Evolutionary conservation across 2,113 vertebrate species (phyloP).

Genomic region (Poecilia latipinna): DNA sequence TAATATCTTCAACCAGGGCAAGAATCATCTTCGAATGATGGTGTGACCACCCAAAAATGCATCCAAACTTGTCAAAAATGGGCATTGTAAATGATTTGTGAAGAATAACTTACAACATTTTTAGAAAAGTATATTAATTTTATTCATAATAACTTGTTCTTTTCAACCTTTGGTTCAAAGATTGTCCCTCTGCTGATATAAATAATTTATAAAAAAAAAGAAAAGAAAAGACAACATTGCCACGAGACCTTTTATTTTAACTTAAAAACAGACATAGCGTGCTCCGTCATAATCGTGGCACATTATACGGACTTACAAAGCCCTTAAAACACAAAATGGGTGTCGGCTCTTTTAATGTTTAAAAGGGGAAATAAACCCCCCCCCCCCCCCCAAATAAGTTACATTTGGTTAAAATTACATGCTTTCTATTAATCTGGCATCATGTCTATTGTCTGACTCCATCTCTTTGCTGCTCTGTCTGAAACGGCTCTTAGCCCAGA

Average conservation of each 20-base stretch:
- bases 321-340: neutral
- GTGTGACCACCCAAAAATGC: too few relatives aligned
- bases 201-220: neutral
- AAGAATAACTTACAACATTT: neutral
- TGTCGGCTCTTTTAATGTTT: neutral
- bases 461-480: constrained; percentile 17
- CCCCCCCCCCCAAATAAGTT: constrained; percentile 1
- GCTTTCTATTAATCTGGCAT: constrained; percentile 9
- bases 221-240: neutral
- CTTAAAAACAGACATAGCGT: neutral
- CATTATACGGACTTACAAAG: neutral
- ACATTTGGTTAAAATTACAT: neutral
- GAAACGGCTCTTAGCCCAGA: constrained; percentile 33
- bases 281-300: neutral
- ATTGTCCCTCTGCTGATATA: neutral
- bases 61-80: too few relatives aligned
- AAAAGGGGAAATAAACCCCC: too few relatives aligned
- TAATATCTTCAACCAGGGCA: too few relatives aligned
- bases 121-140: too few relatives aligned
- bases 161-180: neutral
- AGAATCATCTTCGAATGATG: too few relatives aligned
- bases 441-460: constrained; percentile 11
- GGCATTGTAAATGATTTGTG: too few relatives aligned
- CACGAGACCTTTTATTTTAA: neutral
- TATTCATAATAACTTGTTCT: neutral